A percentile compares a stretch with the other conserved stretches of the same genome.
phyloP scores from a whole-genome alignment of 1,140 invertebrate species.

The Wiebesia pumilae region DNA sequence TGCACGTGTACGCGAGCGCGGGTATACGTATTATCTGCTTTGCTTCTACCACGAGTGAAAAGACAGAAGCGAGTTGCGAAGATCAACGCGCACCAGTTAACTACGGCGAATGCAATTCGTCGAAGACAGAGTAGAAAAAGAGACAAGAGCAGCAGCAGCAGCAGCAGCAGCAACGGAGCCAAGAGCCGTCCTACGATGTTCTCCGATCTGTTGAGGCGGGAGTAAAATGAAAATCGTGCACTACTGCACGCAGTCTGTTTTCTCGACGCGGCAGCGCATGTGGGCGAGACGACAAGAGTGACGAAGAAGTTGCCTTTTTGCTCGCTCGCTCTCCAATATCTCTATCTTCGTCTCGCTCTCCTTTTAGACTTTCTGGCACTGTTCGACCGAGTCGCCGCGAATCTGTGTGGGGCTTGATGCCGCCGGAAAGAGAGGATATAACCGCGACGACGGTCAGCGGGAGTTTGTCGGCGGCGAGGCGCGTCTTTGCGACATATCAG shows the following conservation, averaged over 20 bases:
- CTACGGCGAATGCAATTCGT: neutral
- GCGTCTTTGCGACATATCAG: constrained; percentile 17
- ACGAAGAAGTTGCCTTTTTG: neutral
- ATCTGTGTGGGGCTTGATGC: neutral
- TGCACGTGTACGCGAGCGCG: neutral
- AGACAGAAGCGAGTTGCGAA: neutral
- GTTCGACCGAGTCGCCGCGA: neutral
- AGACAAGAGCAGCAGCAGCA: neutral
- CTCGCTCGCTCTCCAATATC: neutral
- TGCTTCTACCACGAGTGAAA: neutral
- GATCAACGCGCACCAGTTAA: neutral
- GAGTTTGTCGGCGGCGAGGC: neutral
- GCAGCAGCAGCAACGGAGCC: neutral
- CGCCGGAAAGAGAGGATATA: neutral
- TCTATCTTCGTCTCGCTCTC: constrained; percentile 23
- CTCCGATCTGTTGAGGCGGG: neutral
- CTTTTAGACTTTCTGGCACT: constrained; percentile 31
- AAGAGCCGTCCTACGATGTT: neutral
- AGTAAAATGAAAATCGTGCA: neutral
- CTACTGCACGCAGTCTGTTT: neutral
- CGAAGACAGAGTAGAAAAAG: neutral
- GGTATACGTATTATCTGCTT: neutral
- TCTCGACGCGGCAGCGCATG: constrained; percentile 1
- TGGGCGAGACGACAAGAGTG: neutral
- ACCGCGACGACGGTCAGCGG: neutral